Percentiles rank a stretch among this genome's conserved stretches.
phyloP scores from a whole-genome alignment of 2,888 invertebrate genomes.

The Coecobrya sp. region DNA sequence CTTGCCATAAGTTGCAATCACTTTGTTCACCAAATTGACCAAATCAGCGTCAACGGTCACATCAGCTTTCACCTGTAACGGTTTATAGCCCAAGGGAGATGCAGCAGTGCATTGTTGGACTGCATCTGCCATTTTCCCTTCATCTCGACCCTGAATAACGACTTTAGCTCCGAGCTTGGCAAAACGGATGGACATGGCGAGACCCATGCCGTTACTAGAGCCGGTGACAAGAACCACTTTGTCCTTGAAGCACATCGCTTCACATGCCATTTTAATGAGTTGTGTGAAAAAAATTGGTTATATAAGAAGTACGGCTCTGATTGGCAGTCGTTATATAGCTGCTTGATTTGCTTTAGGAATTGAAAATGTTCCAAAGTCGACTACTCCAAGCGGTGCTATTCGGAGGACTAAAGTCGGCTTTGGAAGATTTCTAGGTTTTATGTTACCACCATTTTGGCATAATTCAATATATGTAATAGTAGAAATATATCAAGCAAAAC shows the following conservation, averaged over 20 bases:
- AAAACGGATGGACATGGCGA: conserved; percentile 74
- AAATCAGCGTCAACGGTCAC: conserved; percentile 87
- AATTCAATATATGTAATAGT: not conserved
- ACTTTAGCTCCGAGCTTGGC: conserved; percentile 79
- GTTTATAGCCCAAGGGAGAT: conserved; percentile 70
- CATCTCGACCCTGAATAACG: conserved; percentile 79
- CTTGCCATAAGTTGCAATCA: conserved; percentile 86
- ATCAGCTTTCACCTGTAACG: conserved; percentile 82
- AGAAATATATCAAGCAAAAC: too few species aligned
- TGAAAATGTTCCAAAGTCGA: not conserved
- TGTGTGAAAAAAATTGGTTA: not conserved
- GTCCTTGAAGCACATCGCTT: conserved; percentile 73
- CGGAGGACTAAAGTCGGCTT: not conserved
- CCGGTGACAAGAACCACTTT: conserved; percentile 81
- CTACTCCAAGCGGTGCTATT: not conserved
- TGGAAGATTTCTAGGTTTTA: not conserved
- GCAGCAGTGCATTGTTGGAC: conserved; percentile 67
- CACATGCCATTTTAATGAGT: conserved; percentile 65
- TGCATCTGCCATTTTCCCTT: conserved; percentile 74
- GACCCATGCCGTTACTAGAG: conserved; percentile 81
- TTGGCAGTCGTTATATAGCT: not conserved
- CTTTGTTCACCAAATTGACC: conserved; percentile 87
- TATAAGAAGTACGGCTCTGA: not conserved
- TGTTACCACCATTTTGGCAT: not conserved
- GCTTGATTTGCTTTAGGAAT: not conserved